Evolutionary conservation across 2,113 vertebrate species (phyloP).

Genomic region (Tenebrosternarchus preto): DNA sequence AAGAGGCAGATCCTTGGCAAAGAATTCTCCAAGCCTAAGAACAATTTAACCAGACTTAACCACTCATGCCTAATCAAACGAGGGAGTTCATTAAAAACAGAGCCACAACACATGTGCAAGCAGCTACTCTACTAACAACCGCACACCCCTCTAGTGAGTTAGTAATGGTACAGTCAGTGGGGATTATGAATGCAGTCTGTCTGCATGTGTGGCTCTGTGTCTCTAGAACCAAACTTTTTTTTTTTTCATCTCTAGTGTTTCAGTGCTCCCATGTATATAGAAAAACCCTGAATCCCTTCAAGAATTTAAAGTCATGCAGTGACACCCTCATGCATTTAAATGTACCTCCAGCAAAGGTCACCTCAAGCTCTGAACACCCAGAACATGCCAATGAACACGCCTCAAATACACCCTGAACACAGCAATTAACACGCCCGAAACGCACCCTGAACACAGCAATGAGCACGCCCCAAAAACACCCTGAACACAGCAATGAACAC

Average conservation of each 20-base stretch:
- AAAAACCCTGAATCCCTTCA: neutral
- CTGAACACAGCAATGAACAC: too few species aligned
- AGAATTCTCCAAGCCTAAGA: constrained; percentile 2
- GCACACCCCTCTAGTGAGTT: neutral
- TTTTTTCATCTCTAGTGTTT: neutral
- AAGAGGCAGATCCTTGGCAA: neutral
- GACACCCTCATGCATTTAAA: neutral
- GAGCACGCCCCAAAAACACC: too few species aligned
- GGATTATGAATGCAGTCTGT: constrained; percentile 8
- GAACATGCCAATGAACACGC: neutral
- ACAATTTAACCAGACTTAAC: neutral
- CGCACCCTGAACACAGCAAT: too few species aligned
- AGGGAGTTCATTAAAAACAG: neutral
- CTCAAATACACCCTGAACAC: too few species aligned
- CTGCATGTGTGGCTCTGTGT: neutral
- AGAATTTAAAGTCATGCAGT: neutral
- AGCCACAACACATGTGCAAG: neutral
- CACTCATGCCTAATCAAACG: constrained; percentile 16
- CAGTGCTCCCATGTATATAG: neutral
- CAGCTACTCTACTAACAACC: too few species aligned
- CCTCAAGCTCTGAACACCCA: too few species aligned
- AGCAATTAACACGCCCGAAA: too few species aligned
- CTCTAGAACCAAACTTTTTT: neutral
- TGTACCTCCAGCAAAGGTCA: neutral
- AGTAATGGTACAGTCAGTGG: constrained; percentile 28